A percentile compares a stretch with the other conserved stretches of the same genome.
Evolutionary conservation across 2,797 vertebrate species (phyloP).

Genomic region (Basileuterus tristriatus): DNA sequence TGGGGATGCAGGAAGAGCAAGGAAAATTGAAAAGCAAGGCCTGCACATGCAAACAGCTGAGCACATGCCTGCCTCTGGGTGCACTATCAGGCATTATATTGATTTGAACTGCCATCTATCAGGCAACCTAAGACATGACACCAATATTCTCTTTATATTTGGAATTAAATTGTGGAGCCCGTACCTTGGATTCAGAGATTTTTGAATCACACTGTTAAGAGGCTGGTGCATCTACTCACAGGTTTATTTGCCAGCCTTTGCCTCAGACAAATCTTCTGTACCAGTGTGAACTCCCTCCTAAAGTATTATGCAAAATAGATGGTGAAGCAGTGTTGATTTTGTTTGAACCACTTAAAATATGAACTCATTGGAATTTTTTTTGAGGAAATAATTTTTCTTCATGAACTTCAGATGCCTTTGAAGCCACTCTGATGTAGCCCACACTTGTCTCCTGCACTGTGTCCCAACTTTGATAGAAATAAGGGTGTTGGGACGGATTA

Average conservation of each 20-base stretch:
- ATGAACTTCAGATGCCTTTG: background rate
- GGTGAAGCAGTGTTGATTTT: background rate
- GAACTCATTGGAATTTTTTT: background rate
- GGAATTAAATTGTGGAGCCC: background rate
- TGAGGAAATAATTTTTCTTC: background rate
- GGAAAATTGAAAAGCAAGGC: background rate
- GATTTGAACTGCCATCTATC: background rate
- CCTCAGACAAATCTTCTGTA: background rate
- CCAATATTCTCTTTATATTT: background rate
- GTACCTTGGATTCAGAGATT: background rate
- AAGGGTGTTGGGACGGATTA: background rate
- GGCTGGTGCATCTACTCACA: background rate
- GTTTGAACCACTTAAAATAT: background rate
- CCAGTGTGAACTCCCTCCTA: background rate
- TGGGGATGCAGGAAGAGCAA: background rate
- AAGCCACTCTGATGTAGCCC: background rate
- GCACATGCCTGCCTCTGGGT: background rate
- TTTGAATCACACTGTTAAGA: background rate
- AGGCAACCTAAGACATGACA: background rate
- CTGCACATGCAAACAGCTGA: background rate
- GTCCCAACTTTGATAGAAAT: background rate
- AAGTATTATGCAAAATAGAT: background rate
- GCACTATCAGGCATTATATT: background rate
- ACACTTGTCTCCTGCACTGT: background rate
- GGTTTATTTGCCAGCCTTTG: background rate